Evolutionary conservation across 2,888 invertebrate species (phyloP).

Genomic region (Heterodera filipjevi): DNA sequence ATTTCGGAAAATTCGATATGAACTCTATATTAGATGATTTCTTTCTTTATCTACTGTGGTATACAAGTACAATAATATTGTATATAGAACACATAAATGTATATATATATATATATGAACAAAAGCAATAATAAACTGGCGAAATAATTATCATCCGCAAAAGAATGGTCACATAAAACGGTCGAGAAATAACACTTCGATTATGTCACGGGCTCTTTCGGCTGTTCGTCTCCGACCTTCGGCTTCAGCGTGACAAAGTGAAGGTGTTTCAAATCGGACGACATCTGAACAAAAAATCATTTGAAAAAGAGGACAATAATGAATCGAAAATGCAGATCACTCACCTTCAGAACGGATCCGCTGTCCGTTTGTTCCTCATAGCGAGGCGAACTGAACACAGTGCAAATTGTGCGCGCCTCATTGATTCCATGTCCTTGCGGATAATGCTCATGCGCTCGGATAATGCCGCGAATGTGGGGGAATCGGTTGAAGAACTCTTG

Average conservation of each 20-base stretch:
- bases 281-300: neutral
- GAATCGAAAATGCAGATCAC: neutral
- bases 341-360: conserved; percentile 4
- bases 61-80: too few relatives aligned
- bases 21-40: too few relatives aligned
- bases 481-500: conserved; percentile 16
- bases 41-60: too few relatives aligned
- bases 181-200: too few relatives aligned
- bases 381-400: conserved; percentile 11
- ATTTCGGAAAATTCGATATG: too few relatives aligned
- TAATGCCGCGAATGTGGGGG: conserved; percentile 15
- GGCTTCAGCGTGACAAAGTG: neutral
- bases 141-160: too few relatives aligned
- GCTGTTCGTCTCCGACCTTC: too few relatives aligned
- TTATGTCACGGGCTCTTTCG: too few relatives aligned
- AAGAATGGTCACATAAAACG: too few relatives aligned
- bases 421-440: conserved; percentile 6
- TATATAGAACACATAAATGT: too few relatives aligned
- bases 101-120: too few relatives aligned
- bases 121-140: too few relatives aligned
- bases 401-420: conserved; percentile 3
- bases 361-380: neutral
- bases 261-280: neutral
- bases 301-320: neutral
- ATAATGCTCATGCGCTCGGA: conserved; percentile 16